phyloP scores from a whole-genome alignment of 2,888 invertebrate genomes.

The Aphrophora alni region DNA sequence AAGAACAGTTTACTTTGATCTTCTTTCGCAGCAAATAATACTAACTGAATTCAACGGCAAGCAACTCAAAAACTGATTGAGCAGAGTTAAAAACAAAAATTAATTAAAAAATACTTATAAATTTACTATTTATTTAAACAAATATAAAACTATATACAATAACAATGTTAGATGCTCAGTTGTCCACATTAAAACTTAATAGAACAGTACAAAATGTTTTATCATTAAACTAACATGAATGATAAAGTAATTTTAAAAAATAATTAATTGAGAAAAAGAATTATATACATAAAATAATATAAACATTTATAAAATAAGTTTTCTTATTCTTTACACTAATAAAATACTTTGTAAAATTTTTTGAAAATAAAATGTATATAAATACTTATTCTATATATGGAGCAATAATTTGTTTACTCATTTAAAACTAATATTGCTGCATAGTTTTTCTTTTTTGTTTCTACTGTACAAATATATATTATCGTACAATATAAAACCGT shows the following conservation, averaged over 20 bases:
- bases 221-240: not conserved
- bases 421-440: not conserved
- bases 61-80: not conserved
- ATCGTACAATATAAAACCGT: not conserved
- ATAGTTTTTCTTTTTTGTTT: not conserved
- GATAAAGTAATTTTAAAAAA: not conserved
- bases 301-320: not conserved
- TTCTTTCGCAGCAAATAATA: not conserved
- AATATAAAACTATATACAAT: not conserved
- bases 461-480: not conserved
- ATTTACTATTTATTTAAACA: not conserved
- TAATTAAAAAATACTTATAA: not conserved
- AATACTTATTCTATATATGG: not conserved
- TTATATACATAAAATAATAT: not conserved
- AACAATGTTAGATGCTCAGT: not conserved
- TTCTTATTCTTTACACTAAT: not conserved
- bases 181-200: too few relatives aligned
- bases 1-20: too few relatives aligned
- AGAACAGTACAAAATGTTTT: not conserved
- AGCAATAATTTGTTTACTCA: not conserved
- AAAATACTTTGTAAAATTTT: not conserved
- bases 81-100: too few relatives aligned
- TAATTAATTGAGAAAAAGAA: not conserved
- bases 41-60: not conserved
- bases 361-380: not conserved